Conservation (phyloP, 2,888 invertebrate genomes). For the Vesta saturnalis region DNA sequence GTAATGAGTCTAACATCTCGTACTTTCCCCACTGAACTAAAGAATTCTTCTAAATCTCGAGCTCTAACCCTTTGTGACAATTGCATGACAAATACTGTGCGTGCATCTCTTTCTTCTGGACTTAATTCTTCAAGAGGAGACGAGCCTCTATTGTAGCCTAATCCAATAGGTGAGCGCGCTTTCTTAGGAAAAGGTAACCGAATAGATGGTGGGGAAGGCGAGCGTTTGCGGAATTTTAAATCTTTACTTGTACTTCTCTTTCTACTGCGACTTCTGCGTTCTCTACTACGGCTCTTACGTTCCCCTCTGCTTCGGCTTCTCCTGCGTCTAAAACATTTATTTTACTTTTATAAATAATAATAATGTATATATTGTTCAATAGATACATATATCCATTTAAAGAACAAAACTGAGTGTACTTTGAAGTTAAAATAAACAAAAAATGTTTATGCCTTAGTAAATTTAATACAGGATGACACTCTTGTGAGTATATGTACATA, state of each 20-base stretch:
- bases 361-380: too few species aligned
- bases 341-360: not conserved
- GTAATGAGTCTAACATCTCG: conserved; percentile 98
- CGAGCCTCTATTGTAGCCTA: conserved; percentile 59
- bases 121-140: conserved; percentile 80
- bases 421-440: too few species aligned
- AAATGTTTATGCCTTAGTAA: too few species aligned
- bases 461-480: too few species aligned
- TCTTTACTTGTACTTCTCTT: conserved; percentile 43
- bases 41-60: conserved; percentile 97
- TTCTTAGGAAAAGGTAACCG: conserved; percentile 52
- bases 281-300: conserved; percentile 16
- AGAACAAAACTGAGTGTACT: too few species aligned
- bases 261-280: conserved; percentile 35
- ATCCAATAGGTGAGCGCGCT: conserved; percentile 55
- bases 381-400: too few species aligned
- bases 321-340: conserved; percentile 10
- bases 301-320: conserved; percentile 21
- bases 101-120: conserved; percentile 97
- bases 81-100: conserved; percentile 99
- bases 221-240: conserved; percentile 51
- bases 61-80: conserved; percentile 93
- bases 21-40: conserved; percentile 98
- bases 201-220: conserved; percentile 58
- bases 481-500: too few species aligned